phyloP scores from a whole-genome alignment of 2,888 invertebrate species.

The Nomada fabriciana region DNA sequence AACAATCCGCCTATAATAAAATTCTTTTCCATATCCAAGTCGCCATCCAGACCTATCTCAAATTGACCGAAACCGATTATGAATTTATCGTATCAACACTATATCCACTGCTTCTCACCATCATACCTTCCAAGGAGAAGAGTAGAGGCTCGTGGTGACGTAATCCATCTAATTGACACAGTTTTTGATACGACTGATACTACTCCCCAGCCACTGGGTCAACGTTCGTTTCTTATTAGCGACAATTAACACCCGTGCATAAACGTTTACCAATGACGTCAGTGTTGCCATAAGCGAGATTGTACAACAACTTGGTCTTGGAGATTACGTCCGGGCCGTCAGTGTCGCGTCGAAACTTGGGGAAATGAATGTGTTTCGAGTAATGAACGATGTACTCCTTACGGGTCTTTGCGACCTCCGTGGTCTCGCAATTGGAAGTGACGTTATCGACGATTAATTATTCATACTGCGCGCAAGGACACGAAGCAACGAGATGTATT shows the following conservation, averaged over 20 bases:
- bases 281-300: conserved; percentile 49
- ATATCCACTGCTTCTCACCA: neutral
- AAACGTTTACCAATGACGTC: conserved; percentile 68
- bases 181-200: conserved; percentile 51
- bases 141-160: conserved; percentile 36
- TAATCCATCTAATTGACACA: conserved; percentile 54
- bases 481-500: conserved; percentile 24
- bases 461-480: conserved; percentile 41
- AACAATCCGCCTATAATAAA: neutral
- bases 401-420: neutral
- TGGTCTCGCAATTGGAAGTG: conserved; percentile 8
- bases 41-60: neutral
- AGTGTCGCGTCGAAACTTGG: neutral
- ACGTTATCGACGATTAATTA: conserved; percentile 45
- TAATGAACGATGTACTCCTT: neutral
- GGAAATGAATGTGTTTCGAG: conserved; percentile 4
- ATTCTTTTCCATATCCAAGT: too few species aligned
- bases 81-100: conserved; percentile 3
- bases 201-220: conserved; percentile 60
- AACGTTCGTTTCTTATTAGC: conserved; percentile 68
- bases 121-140: conserved; percentile 28
- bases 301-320: conserved; percentile 41
- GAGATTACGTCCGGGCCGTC: too few species aligned
- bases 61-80: conserved; percentile 14
- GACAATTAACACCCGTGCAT: conserved; percentile 63